Evolutionary conservation across 1,140 invertebrate species (phyloP).

Genomic region (Lepidurus couesii): DNA sequence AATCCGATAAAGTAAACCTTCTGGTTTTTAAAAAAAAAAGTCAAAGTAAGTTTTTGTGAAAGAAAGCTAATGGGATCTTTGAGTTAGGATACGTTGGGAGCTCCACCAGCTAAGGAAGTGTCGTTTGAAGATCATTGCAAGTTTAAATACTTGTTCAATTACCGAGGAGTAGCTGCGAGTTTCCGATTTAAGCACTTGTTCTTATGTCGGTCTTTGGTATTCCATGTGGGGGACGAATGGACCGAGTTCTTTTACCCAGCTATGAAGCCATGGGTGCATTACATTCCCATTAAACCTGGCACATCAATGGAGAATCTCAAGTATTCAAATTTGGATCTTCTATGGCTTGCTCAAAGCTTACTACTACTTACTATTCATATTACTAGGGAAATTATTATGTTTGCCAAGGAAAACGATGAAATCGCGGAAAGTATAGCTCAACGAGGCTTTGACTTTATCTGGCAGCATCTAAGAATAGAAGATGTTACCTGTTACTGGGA

Average conservation of each 20-base stretch:
- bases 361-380: conserved; percentile 34
- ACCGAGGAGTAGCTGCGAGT: conserved; percentile 90
- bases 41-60: conserved; percentile 15
- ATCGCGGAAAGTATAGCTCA: conserved; percentile 73
- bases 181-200: conserved; percentile 96
- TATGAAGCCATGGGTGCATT: conserved; percentile 93
- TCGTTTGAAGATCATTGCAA: conserved; percentile 86
- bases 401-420: conserved; percentile 69
- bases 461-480: conserved; percentile 72
- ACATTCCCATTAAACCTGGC: conserved; percentile 74
- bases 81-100: conserved; percentile 72
- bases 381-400: conserved; percentile 62
- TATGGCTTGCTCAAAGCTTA: not conserved
- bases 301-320: conserved; percentile 60
- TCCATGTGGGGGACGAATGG: conserved; percentile 93
- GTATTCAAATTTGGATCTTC: conserved; percentile 40
- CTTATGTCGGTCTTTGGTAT: conserved; percentile 87
- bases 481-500: conserved; percentile 85
- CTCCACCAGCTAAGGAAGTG: conserved; percentile 75
- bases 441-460: conserved; percentile 72
- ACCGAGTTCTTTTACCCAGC: conserved; percentile 89
- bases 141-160: conserved; percentile 94
- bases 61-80: conserved; percentile 38
- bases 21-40: not conserved
- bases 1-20: conserved; percentile 65